Evolutionary conservation across 2,888 invertebrate genomes (phyloP).

Genomic region (Oligia fasciuncula): DNA sequence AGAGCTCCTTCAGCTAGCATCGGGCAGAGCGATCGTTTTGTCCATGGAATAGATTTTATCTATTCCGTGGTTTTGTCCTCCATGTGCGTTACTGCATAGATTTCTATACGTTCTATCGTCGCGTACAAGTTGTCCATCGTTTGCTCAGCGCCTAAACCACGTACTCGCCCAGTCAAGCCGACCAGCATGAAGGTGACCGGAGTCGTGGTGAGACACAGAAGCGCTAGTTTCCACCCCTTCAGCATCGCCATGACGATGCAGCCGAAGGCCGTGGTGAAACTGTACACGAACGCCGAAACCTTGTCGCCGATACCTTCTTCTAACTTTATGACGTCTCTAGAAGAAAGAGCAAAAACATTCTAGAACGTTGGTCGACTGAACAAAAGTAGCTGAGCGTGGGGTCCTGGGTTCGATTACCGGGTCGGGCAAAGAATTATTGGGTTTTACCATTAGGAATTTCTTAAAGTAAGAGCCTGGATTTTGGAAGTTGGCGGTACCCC

Average conservation of each 20-base stretch:
- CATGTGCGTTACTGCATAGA: background rate
- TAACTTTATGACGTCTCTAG: slow-evolving; percentile 92
- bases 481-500: background rate
- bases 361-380: background rate
- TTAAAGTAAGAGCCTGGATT: background rate
- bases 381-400: background rate
- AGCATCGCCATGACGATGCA: slow-evolving; percentile 92
- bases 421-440: background rate
- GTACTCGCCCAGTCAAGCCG: slow-evolving; percentile 91
- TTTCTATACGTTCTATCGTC: background rate
- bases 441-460: background rate
- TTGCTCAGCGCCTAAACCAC: slow-evolving; percentile 16
- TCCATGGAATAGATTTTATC: no score
- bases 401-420: background rate
- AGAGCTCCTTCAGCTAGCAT: background rate
- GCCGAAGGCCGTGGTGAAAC: slow-evolving; percentile 90
- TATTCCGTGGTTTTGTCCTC: no score
- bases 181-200: slow-evolving; percentile 91
- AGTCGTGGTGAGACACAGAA: slow-evolving; percentile 93
- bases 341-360: slow-evolving; percentile 29
- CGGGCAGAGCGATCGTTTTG: no score
- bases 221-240: slow-evolving; percentile 94
- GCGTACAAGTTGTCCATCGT: background rate
- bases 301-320: slow-evolving; percentile 96
- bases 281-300: slow-evolving; percentile 92